These are phyloP conservation scores for Agrilus cyanescens DNA, from an alignment of 2,888 invertebrate genomes.

Conservation along the genomic window DNA sequence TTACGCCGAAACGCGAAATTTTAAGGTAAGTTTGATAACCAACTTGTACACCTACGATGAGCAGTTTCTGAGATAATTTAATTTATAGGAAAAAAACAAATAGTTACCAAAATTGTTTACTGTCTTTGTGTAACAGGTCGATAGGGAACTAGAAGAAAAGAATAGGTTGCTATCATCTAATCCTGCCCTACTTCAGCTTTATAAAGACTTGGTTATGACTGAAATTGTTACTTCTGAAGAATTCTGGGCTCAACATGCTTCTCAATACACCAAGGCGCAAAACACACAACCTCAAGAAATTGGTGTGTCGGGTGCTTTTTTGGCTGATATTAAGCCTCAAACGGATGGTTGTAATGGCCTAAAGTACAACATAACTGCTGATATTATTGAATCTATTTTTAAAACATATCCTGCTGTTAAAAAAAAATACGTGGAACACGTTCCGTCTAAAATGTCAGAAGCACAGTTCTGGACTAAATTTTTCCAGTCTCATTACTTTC, in stretches of 20 bases:
- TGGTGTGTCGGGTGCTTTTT: conserved; percentile 64
- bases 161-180: conserved; percentile 75
- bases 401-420: conserved; percentile 98
- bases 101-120: too few species aligned
- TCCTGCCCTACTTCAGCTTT: conserved; percentile 83
- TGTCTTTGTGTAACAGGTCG: conserved; percentile 27
- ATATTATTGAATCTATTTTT: conserved; percentile 96
- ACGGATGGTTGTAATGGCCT: conserved; percentile 94
- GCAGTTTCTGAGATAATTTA: too few species aligned
- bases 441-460: conserved; percentile 90
- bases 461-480: conserved; percentile 99
- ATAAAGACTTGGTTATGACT: conserved; percentile 93
- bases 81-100: too few species aligned
- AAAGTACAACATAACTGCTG: conserved; percentile 92
- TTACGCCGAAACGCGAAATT: too few species aligned
- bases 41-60: too few species aligned
- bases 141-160: conserved; percentile 36
- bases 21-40: too few species aligned
- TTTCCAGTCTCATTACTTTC: conserved; percentile 98
- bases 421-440: conserved; percentile 91
- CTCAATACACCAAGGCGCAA: conserved; percentile 61
- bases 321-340: conserved; percentile 93
- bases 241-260: conserved; percentile 90
- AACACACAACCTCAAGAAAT: conserved; percentile 71
- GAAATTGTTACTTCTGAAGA: conserved; percentile 94